A percentile compares a stretch with the other conserved stretches of the same genome.
Evolutionary conservation across 2,888 invertebrate species (phyloP).

Genomic region (Cheilosia vernalis): DNA sequence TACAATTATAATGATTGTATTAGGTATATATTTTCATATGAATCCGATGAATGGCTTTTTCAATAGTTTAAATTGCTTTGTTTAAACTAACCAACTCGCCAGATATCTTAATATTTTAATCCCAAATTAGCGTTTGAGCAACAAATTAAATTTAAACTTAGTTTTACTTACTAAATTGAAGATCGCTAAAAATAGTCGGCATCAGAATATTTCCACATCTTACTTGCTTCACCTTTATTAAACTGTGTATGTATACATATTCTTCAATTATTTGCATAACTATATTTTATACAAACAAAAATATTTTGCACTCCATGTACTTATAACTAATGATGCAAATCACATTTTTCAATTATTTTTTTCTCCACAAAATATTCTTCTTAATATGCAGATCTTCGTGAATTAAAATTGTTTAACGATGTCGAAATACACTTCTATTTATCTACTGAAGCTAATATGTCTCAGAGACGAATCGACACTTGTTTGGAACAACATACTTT

Average conservation of each 20-base stretch:
- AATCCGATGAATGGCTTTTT: conserved; percentile 33
- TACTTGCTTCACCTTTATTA: conserved; percentile 3
- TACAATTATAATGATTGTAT: conserved; percentile 28
- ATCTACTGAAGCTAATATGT: too few species aligned
- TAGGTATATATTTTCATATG: conserved; percentile 15
- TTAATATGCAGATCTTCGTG: background rate
- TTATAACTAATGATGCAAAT: too few species aligned
- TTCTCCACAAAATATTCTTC: background rate
- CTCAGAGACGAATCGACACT: too few species aligned
- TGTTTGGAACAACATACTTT: too few species aligned
- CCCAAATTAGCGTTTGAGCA: conserved; percentile 4
- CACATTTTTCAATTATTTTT: too few species aligned
- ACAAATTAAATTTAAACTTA: background rate
- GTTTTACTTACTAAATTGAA: background rate
- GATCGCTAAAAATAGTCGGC: background rate
- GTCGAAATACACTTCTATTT: too few species aligned
- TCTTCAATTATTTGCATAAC: conserved; percentile 4
- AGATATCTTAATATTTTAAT: background rate
- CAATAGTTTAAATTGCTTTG: conserved; percentile 13
- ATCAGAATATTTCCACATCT: background rate
- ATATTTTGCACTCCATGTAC: conserved; percentile 4
- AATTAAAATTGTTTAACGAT: too few species aligned
- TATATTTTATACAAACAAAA: background rate
- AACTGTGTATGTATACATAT: background rate
- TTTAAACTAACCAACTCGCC: conserved; percentile 6